A percentile compares a stretch with the other conserved stretches of the same genome.
Conservation (phyloP, 2,113 vertebrate genomes). For the Eolophus roseicapilla region DNA sequence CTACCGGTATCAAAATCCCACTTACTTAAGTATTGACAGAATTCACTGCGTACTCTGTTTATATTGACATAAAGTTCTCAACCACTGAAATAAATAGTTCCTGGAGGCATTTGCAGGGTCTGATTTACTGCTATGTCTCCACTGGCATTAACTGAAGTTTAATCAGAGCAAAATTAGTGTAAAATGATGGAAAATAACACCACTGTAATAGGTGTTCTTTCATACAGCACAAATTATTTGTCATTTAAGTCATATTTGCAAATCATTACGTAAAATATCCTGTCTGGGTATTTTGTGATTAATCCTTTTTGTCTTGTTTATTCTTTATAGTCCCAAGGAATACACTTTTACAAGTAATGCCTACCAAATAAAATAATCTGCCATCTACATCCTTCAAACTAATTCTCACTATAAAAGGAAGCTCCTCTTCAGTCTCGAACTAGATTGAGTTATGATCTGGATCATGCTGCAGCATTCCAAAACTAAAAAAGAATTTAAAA, state of each 20-base stretch:
- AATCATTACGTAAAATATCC: neutral
- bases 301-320: neutral
- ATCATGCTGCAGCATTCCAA: neutral
- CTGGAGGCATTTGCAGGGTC: neutral
- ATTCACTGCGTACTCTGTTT: neutral
- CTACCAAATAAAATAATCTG: neutral
- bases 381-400: neutral
- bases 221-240: neutral
- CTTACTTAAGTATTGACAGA: neutral
- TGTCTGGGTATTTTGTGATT: neutral
- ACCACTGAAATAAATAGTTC: neutral
- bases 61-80: neutral
- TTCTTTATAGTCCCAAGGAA: neutral
- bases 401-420: neutral
- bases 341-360: neutral
- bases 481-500: neutral
- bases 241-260: neutral
- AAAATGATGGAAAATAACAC: neutral
- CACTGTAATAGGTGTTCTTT: neutral
- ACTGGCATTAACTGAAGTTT: neutral
- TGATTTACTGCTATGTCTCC: neutral
- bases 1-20: neutral
- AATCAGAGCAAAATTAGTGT: neutral
- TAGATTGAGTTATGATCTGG: neutral
- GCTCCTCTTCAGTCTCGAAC: neutral